Evolutionary conservation across 1,140 invertebrate species (phyloP).

Genomic region (Drosophila pseudoobscura): DNA sequence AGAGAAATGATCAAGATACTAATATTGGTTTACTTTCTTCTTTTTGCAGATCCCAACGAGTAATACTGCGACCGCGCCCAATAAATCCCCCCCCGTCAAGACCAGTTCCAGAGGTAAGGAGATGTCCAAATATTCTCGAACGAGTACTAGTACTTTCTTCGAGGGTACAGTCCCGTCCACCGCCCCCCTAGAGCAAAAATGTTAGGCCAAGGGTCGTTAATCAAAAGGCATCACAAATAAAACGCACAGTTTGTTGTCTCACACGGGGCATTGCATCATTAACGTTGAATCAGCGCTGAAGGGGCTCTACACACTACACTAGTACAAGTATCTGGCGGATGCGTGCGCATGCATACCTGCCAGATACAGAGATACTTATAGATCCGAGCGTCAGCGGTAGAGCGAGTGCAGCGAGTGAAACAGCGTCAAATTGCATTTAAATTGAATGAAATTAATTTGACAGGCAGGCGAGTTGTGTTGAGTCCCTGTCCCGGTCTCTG

Average conservation of each 20-base stretch:
- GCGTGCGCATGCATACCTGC: constrained; percentile 52
- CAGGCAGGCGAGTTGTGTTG: constrained; percentile 73
- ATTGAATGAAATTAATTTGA: constrained; percentile 80
- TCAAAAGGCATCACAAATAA: constrained; percentile 73
- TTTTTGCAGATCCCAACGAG: constrained; percentile 67
- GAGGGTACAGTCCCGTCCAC: not conserved
- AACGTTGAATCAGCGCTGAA: constrained; percentile 54
- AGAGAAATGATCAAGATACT: not conserved
- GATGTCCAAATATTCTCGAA: constrained; percentile 9
- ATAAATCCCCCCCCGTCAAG: constrained; percentile 24
- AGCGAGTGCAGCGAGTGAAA: constrained; percentile 60
- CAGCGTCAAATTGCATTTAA: constrained; percentile 80
- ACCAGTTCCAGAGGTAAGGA: constrained; percentile 58
- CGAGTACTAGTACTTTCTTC: too few relatives aligned
- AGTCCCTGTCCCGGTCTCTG: constrained; percentile 20
- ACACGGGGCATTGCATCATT: constrained; percentile 72
- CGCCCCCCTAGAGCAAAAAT: constrained; percentile 16
- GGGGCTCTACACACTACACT: constrained; percentile 8
- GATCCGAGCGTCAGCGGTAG: constrained; percentile 30
- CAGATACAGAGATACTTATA: constrained; percentile 55
- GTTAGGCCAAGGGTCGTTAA: constrained; percentile 67
- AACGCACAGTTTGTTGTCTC: constrained; percentile 66
- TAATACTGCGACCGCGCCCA: constrained; percentile 36
- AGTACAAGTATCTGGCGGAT: constrained; percentile 12
- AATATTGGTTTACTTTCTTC: constrained; percentile 4